Conservation (phyloP, 2,113 vertebrate genomes). For the Calonectris borealis region DNA sequence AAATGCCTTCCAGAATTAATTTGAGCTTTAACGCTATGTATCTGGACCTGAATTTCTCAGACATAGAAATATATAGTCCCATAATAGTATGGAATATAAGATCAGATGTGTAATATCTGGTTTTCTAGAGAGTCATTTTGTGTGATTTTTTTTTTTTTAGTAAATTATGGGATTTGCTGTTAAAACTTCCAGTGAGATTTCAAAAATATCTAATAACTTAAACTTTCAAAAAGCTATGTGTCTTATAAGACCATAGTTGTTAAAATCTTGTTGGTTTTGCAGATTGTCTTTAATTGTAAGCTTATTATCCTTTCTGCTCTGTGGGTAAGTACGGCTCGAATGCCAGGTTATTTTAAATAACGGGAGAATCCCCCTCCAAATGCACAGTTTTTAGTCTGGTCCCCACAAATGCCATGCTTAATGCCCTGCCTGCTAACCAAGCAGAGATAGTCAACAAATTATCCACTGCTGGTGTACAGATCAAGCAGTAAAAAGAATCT, state of each 20-base stretch:
- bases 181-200: not conserved
- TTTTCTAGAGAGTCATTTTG: not conserved
- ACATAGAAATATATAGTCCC: not conserved
- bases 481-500: not conserved
- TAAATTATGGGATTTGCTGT: not conserved
- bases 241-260: not conserved
- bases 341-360: not conserved
- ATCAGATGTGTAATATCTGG: not conserved
- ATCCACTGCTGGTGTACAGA: not conserved
- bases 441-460: not conserved
- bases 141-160: not conserved
- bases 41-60: not conserved
- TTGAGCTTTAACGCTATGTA: not conserved
- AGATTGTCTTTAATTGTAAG: not conserved
- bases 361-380: not conserved
- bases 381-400: not conserved
- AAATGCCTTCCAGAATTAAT: not conserved
- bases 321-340: constrained; percentile 3
- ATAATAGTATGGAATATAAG: not conserved
- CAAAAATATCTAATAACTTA: not conserved
- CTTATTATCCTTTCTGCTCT: not conserved
- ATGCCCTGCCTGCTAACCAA: not conserved
- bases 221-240: not conserved
- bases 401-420: not conserved
- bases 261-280: constrained; percentile 16